These are phyloP conservation scores for Nasua narica DNA, from an alignment of 2,797 vertebrate genomes.

Conservation along the genomic window DNA sequence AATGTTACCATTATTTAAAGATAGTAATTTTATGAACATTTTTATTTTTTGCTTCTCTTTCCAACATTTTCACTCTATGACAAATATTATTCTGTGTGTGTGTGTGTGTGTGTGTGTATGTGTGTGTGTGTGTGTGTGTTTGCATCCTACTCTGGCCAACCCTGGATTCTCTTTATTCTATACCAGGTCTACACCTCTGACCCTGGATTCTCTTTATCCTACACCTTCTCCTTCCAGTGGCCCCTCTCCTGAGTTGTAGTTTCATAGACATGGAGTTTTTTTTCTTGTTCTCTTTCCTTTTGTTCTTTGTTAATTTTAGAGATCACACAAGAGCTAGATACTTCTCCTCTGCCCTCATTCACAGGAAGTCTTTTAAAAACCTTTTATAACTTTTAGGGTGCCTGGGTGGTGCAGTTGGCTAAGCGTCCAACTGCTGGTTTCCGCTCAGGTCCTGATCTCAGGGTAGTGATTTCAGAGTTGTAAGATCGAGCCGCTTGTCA, in stretches of 20 bases:
- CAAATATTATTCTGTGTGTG: background rate
- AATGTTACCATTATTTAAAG: background rate
- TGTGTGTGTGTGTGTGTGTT: accelerated
- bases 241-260: background rate
- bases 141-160: background rate
- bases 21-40: background rate
- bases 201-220: background rate
- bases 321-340: background rate
- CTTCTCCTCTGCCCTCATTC: background rate
- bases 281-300: background rate
- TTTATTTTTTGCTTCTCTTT: background rate
- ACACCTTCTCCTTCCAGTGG: too few species aligned
- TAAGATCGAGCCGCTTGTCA: background rate
- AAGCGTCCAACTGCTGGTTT: background rate
- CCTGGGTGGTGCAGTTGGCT: background rate
- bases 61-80: background rate
- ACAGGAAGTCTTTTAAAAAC: background rate
- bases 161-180: background rate
- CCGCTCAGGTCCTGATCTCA: background rate
- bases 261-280: background rate
- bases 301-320: background rate
- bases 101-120: background rate
- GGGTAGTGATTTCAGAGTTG: background rate
- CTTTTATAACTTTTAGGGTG: background rate
- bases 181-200: too few species aligned